Percentiles rank a stretch among this genome's conserved stretches.
phyloP scores from a whole-genome alignment of 2,888 invertebrate species.

The Rotaria macrura region DNA sequence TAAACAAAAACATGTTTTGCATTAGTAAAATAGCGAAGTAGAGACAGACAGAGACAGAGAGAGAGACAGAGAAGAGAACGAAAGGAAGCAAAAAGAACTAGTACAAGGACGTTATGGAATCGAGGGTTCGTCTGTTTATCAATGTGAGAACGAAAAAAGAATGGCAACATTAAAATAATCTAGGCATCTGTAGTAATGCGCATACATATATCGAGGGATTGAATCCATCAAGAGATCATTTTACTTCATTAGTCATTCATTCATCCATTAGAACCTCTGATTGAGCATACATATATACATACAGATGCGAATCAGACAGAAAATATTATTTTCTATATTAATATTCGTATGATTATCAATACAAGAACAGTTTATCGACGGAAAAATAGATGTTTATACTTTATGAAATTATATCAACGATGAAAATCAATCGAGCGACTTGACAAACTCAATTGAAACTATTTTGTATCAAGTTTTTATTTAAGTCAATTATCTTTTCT shows the following conservation, averaged over 20 bases:
- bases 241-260: constrained; percentile 2
- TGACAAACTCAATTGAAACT: neutral
- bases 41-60: too few species aligned
- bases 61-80: neutral
- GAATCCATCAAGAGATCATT: neutral
- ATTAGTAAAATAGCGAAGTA: neutral
- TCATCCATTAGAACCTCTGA: neutral
- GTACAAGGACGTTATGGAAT: neutral
- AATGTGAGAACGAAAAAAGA: constrained; percentile 2
- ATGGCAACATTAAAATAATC: neutral
- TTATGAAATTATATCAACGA: neutral
- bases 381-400: neutral
- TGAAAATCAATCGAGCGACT: neutral
- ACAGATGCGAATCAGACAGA: neutral
- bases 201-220: neutral
- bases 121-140: neutral
- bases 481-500: neutral
- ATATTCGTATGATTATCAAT: neutral
- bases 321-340: neutral
- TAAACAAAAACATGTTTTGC: neutral
- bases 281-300: neutral
- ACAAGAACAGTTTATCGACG: neutral
- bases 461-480: neutral
- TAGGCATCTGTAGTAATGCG: neutral
- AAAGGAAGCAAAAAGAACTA: neutral